Evolutionary conservation across 2,888 invertebrate species (phyloP), one percentile per base, ranked within the genome.

Genomic region (Horisme vitalbata): DNA sequence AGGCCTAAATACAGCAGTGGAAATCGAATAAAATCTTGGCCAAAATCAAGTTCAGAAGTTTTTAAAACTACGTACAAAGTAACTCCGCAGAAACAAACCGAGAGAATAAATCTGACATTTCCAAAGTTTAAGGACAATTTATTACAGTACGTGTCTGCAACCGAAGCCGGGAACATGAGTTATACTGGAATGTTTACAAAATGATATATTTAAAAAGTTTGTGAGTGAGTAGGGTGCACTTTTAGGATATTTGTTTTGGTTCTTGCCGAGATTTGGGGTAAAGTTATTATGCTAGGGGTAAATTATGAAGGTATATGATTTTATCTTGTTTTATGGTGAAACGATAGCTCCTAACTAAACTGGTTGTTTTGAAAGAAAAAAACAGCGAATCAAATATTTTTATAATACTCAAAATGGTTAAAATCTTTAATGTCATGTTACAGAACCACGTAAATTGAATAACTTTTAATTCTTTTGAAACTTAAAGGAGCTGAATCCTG

Each of bases 71-170:
- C 34, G 10, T n/a, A 12, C 27, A 11, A 39, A 47, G 41, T 41
- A 38, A 50, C 48, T 36, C 45, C 52, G 33, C 38, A 52, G 34
- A 54, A 51, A 54, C 56, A 65, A 59, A 55, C 41, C 50, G 43
- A 63, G 64, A 68, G 61, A 65, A 68, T 69, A 71, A 68, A 66
- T 55, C 49, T 52, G 63, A 64, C 56, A 33, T 65, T 61, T 58
- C 46, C 54, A 63, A 76, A 74, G 65, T 71, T 71, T 68, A 65
- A 62, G 65, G 62, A 71, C 67, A 65, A 78, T 80, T 80, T 75
- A 79, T 79, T 70, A 70, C 64, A 57, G 52, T 38, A 57, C 57
- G 59, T 65, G 64, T 65, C 68, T 67, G 68, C 68, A 62, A 52
- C 58, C 63, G 59, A 59, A 68, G 53, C 34, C 45, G 49, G 65